Evolutionary conservation across 2,888 invertebrate genomes (phyloP), one percentile per base, ranked within the genome.

Genomic region (Drosophila suboccidentalis): DNA sequence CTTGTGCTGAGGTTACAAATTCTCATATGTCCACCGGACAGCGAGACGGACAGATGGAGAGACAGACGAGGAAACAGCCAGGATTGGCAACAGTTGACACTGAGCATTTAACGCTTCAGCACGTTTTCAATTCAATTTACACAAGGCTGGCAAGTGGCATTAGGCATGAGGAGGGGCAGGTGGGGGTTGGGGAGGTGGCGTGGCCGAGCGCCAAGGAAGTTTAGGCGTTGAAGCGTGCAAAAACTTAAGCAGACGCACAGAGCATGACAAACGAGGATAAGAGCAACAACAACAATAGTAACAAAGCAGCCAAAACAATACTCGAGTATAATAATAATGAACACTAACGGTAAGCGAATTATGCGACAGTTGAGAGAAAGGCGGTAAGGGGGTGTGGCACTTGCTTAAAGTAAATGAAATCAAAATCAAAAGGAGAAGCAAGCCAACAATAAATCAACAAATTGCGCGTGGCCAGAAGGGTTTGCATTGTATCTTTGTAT

Each of bases 31-130:
- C 91, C 73, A 39, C 41, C 41, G 49, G 47, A 47, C 47, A 34
- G 32, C 13, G 22, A 34, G 22, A 41, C 15, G 13, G 29, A 49
- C 50, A 29, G 39, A 32, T 34, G 50, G 50, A 70, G 29, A 43
- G 51, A 61, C 47, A 54, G 59, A 70, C 44, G 55, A 47, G 61
- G 59, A 57, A 38, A 51, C 66, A 66, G 64, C 9, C 71, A 80
- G 88, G 80, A 91, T 91, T 89, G 89, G 89, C 86, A 92, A 86
- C 90, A 91, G 92, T 91, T 91, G 92, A 92, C 92, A 92, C 92
- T 91, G 87, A 92, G 91, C 91, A 91, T 92, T 92, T 92, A 92
- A 92, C 92, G 92, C 92, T 90, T 92, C 92, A 92, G 92, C 92
- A 92, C 91, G 90, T 90, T 91, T 91, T 81, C 91, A 91, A 91